A percentile compares a stretch with the other conserved stretches of the same genome.
Evolutionary conservation across 2,888 invertebrate genomes (phyloP).

Genomic region (Hoplodrina ambigua): DNA sequence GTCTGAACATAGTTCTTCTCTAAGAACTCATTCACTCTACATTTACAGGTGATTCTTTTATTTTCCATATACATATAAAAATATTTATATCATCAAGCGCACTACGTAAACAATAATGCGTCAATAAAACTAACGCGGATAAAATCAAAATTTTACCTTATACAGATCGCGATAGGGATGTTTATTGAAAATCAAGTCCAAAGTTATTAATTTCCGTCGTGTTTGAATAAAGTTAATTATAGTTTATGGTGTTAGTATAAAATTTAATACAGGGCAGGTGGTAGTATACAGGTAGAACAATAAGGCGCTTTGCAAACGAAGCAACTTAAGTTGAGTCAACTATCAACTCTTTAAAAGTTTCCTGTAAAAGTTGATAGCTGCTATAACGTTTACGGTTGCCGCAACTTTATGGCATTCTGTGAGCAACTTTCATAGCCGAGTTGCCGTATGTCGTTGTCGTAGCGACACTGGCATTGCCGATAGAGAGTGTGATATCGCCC

Average conservation of each 20-base stretch:
- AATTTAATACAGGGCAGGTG: constrained; percentile 48
- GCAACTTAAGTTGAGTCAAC: no score
- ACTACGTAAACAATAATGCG: constrained; percentile 24
- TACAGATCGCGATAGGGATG: accelerated
- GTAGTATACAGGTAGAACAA: constrained; percentile 24
- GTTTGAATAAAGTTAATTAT: constrained; percentile 44
- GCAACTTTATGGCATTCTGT: no score
- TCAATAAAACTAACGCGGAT: background rate
- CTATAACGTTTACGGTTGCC: no score
- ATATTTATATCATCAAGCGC: constrained; percentile 34
- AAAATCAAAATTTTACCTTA: constrained; percentile 5
- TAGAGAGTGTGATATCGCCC: no score
- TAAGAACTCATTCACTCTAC: constrained; percentile 4
- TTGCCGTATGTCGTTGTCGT: no score
- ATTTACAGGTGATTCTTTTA: constrained; percentile 31
- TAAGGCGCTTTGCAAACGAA: no score
- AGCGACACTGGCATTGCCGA: no score
- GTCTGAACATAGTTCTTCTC: background rate
- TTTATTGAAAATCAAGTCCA: constrained; percentile 3
- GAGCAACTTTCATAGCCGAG: no score
- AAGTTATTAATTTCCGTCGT: constrained; percentile 31
- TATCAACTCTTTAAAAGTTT: no score
- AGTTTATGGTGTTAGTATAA: constrained; percentile 53
- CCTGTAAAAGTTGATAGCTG: no score
- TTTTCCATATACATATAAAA: constrained; percentile 25